Evolutionary conservation across 2,113 vertebrate species (phyloP).

Genomic region (Tor tambroides): DNA sequence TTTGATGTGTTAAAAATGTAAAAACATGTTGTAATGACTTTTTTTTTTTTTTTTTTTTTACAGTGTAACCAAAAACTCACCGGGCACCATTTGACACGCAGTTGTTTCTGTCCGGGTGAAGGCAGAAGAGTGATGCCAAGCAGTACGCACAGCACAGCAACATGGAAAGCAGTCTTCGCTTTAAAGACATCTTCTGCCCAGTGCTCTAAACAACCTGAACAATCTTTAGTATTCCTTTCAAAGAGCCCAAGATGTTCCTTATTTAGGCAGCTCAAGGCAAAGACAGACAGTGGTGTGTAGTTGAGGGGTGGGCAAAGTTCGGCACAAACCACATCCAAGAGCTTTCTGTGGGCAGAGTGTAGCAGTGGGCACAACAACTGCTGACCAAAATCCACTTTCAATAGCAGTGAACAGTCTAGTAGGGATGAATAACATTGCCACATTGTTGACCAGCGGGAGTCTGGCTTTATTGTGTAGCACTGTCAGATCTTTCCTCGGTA

Average conservation of each 20-base stretch:
- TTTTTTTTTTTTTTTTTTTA: too few relatives aligned
- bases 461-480: constrained; percentile 50
- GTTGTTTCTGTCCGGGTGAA: constrained; percentile 70
- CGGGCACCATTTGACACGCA: constrained; percentile 65
- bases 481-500: constrained; percentile 46
- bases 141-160: constrained; percentile 76
- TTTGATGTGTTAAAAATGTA: too few relatives aligned
- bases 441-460: constrained; percentile 65
- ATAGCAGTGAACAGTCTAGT: constrained; percentile 78
- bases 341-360: constrained; percentile 57
- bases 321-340: constrained; percentile 34
- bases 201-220: constrained; percentile 11
- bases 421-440: constrained; percentile 66
- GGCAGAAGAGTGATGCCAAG: constrained; percentile 75
- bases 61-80: constrained; percentile 62
- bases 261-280: background rate
- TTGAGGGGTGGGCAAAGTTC: constrained; percentile 10
- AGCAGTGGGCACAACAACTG: constrained; percentile 66
- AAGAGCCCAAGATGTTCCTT: constrained; percentile 15
- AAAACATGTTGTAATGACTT: too few relatives aligned
- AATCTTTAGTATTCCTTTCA: background rate
- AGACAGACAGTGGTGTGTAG: constrained; percentile 38
- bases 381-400: constrained; percentile 73
- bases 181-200: constrained; percentile 74
- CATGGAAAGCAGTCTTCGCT: constrained; percentile 72